Percentiles rank a stretch among this genome's conserved stretches.
Evolutionary conservation across 2,888 invertebrate genomes (phyloP).

Genomic region (Drosophila multiciliata): DNA sequence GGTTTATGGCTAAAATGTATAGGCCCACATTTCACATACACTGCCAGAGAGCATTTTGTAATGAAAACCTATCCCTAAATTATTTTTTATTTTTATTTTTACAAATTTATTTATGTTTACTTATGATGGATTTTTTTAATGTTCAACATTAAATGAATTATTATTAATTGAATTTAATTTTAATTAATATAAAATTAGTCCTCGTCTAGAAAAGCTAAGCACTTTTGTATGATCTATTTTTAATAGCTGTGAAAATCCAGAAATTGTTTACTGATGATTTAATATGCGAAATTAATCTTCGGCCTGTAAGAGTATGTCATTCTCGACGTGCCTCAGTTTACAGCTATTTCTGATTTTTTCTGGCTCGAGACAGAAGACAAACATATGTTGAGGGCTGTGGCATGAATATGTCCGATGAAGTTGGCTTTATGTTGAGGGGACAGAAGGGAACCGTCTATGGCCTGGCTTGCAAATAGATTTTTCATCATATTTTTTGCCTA

Average conservation of each 20-base stretch:
- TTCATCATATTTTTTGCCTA: constrained; percentile 60
- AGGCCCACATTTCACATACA: constrained; percentile 6
- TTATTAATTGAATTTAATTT: background rate
- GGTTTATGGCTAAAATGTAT: constrained; percentile 25
- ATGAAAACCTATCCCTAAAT: background rate
- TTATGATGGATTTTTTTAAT: background rate
- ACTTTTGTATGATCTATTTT: background rate
- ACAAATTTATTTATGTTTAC: background rate
- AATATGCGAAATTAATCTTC: background rate
- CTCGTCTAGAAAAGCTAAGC: background rate
- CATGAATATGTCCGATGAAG: constrained; percentile 45
- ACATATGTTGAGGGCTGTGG: constrained; percentile 57
- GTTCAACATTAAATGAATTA: background rate
- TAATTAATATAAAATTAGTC: background rate
- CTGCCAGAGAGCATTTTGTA: background rate
- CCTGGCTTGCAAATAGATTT: constrained; percentile 70
- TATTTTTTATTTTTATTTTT: background rate
- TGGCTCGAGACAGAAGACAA: constrained; percentile 40
- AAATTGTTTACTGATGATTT: background rate
- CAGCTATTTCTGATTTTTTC: background rate
- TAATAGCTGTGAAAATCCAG: background rate
- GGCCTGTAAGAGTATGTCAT: background rate
- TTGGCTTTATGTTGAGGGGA: constrained; percentile 4
- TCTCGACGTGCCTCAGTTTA: background rate
- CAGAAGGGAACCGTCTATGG: constrained; percentile 7